These are phyloP conservation scores for Brotula barbata DNA, from an alignment of 2,797 vertebrate species.

Conservation along the genomic window DNA sequence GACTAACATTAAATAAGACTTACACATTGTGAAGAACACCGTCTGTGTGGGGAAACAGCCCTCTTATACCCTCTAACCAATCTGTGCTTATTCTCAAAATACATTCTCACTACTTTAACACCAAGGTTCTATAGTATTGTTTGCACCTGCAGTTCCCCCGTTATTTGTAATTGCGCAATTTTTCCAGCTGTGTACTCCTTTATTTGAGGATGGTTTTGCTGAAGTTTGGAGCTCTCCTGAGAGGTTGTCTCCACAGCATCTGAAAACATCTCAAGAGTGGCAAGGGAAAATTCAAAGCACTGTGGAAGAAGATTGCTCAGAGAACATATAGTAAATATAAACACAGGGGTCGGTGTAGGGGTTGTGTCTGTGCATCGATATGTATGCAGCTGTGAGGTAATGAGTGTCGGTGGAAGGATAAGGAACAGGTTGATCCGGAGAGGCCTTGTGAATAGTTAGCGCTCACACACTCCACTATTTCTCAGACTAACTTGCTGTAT, in stretches of 20 bases:
- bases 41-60: neutral
- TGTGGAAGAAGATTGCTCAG: constrained; percentile 7
- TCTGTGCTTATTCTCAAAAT: constrained; percentile 21
- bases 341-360: constrained; percentile 17
- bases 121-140: constrained; percentile 29
- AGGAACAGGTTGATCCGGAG: constrained; percentile 33
- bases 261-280: constrained; percentile 49
- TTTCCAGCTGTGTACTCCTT: constrained; percentile 44
- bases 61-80: neutral
- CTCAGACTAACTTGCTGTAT: constrained; percentile 34
- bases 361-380: constrained; percentile 24
- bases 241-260: constrained; percentile 34
- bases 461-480: constrained; percentile 33
- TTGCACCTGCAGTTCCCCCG: constrained; percentile 28
- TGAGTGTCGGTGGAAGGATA: constrained; percentile 50
- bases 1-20: constrained; percentile 28
- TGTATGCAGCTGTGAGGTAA: constrained; percentile 47
- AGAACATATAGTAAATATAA: constrained; percentile 48
- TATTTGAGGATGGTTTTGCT: constrained; percentile 55
- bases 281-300: constrained; percentile 45
- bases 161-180: constrained; percentile 51
- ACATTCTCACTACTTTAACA: constrained; percentile 20
- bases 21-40: neutral
- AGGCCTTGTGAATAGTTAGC: constrained; percentile 46
- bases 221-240: constrained; percentile 58